Evolutionary conservation across 2,888 invertebrate genomes (phyloP), one percentile per base, ranked within the genome.

Genomic region (Phaedon cochleariae): DNA sequence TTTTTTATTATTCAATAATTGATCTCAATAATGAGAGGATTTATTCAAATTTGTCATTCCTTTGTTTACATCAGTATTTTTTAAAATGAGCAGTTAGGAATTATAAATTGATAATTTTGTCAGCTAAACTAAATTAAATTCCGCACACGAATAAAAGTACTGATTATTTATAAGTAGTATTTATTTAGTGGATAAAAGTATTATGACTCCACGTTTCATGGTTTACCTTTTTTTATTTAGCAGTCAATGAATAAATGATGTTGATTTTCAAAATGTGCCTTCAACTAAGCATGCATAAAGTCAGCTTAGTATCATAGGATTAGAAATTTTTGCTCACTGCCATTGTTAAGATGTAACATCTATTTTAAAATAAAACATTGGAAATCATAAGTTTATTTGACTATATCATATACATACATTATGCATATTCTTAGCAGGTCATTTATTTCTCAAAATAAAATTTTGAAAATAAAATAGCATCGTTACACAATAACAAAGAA

Each of bases 321-420:
- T 68, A 64, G 62, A 71, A 71, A 65, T 69, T n/a, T 65, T 70
- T 71, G 71, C 71, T 71, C 71, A 71, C 71, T 71, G 71, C 71
- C 71, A 71, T 71, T 71, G 65, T 68, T 65, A 63, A 68, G 62
- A 57, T 65, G 54, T 62, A 62, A 62, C 55, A 45, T 59, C 53
- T 53, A 62, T 66, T 66, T 65, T 66, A 62, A 62, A 66, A 64
- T 64, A 64, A 48, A 64, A 41, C 15, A 41, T 41, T 41, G 15
- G 41, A 41, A 41, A 41, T 41, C 41, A 41, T 41, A n/a, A n/a
- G n/a, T n/a, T n/a, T n/a, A n/a, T n/a, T n/a, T n/a, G n/a, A n/a
- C n/a, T n/a, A n/a, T n/a, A n/a, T n/a, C n/a, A n/a, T n/a, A n/a
- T n/a, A n/a, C n/a, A n/a, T n/a, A n/a, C n/a, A n/a, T n/a, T n/a